Conservation (phyloP, 1,140 invertebrate species). For the Ooceraea biroi region DNA sequence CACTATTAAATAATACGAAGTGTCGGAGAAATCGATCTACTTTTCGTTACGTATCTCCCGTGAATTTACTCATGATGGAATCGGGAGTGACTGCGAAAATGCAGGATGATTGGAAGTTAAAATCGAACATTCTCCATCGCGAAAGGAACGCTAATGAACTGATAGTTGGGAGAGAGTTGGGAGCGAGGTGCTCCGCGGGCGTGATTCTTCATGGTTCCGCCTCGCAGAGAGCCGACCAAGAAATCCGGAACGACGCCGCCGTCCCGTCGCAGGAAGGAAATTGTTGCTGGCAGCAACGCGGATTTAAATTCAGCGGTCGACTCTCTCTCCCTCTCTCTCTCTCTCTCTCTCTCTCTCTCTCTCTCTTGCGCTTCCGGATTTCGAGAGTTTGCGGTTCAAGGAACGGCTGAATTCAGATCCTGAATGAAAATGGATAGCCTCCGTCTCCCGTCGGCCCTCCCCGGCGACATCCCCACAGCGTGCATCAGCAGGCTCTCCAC, state of each 20-base stretch:
- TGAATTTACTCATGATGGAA: not conserved
- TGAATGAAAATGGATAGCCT: conserved; percentile 41
- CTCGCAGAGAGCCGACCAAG: not conserved
- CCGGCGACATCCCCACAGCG: not conserved
- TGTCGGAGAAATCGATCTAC: not conserved
- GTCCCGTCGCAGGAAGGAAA: conserved; percentile 45
- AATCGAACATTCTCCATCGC: conserved; percentile 23
- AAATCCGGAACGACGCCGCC: not conserved
- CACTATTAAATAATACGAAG: not conserved
- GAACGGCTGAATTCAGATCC: conserved; percentile 47
- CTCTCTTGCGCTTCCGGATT: conserved; percentile 31
- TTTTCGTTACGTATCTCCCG: conserved; percentile 1
- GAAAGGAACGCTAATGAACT: conserved; percentile 25
- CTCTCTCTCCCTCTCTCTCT: not conserved
- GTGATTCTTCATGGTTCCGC: conserved; percentile 2
- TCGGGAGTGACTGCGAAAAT: conserved; percentile 2
- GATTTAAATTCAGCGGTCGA: conserved; percentile 42
- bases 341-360: no score
- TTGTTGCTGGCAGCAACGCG: conserved; percentile 32
- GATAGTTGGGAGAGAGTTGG: no score
- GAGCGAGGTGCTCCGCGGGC: no score
- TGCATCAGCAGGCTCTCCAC: not conserved
- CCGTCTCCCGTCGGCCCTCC: not conserved
- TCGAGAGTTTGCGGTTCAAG: conserved; percentile 26
- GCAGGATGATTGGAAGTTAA: conserved; percentile 33